These are phyloP conservation scores for Xenopus laevis DNA, from an alignment of 2,113 vertebrate genomes.

Conservation along the genomic window DNA sequence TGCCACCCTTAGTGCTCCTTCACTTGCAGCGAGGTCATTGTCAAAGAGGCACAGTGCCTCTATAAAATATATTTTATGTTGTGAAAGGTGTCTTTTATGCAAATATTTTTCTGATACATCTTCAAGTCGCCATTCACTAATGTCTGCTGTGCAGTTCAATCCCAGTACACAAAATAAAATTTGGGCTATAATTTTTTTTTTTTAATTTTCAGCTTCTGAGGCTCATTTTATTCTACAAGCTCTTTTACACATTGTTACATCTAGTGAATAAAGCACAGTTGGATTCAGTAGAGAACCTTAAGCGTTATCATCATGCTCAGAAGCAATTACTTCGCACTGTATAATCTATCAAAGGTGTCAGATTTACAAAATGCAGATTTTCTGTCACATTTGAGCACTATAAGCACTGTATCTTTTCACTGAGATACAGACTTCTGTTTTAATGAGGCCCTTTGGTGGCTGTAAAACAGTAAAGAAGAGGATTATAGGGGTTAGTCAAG, in stretches of 20 bases:
- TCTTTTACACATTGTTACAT: conserved; percentile 69
- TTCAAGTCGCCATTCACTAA: conserved; percentile 30
- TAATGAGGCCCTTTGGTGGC: conserved; percentile 89
- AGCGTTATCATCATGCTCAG: conserved; percentile 69
- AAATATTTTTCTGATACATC: neutral
- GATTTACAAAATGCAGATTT: conserved; percentile 85
- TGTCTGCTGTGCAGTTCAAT: conserved; percentile 47
- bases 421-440: conserved; percentile 79
- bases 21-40: too few relatives aligned
- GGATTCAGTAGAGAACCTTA: conserved; percentile 73
- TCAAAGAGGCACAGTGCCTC: too few relatives aligned
- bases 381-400: conserved; percentile 76
- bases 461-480: conserved; percentile 81
- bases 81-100: too few relatives aligned
- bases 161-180: conserved; percentile 52
- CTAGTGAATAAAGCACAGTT: conserved; percentile 65
- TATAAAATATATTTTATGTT: too few relatives aligned
- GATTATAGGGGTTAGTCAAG: conserved; percentile 76
- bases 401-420: conserved; percentile 76
- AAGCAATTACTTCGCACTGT: conserved; percentile 77
- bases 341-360: conserved; percentile 86
- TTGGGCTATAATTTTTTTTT: conserved; percentile 52
- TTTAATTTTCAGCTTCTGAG: conserved; percentile 58
- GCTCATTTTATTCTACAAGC: conserved; percentile 64
- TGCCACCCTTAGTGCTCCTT: too few relatives aligned